Evolutionary conservation across 2,888 invertebrate genomes (phyloP).

Genomic region (Tipula unca): DNA sequence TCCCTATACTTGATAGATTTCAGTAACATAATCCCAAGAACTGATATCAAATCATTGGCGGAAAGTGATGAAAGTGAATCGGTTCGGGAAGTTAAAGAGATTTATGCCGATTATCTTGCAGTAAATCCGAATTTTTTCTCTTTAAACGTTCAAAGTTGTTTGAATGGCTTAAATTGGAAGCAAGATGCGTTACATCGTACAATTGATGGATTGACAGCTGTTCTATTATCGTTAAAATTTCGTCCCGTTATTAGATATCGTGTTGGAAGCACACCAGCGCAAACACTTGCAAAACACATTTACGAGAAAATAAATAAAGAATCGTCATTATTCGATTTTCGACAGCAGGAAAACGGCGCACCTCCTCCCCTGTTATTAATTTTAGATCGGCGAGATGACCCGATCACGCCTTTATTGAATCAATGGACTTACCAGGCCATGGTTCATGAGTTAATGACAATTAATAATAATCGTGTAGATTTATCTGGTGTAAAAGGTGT

Average conservation of each 20-base stretch:
- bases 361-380: constrained; percentile 77
- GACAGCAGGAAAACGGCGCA: constrained; percentile 51
- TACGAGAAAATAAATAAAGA: constrained; percentile 81
- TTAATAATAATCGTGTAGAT: constrained; percentile 89
- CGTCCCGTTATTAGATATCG: constrained; percentile 85
- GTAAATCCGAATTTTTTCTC: constrained; percentile 89
- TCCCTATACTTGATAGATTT: constrained; percentile 76
- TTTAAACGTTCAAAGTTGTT: constrained; percentile 61
- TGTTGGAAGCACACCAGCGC: constrained; percentile 75
- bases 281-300: constrained; percentile 75
- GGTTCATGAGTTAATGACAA: constrained; percentile 94
- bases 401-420: constrained; percentile 90
- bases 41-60: constrained; percentile 90
- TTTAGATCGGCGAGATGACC: constrained; percentile 88
- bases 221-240: constrained; percentile 83
- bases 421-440: constrained; percentile 99
- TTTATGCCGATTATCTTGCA: constrained; percentile 92
- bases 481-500: constrained; percentile 76
- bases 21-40: constrained; percentile 94
- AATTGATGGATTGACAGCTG: constrained; percentile 74
- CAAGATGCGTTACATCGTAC: constrained; percentile 67
- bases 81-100: constrained; percentile 92
- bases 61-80: constrained; percentile 98
- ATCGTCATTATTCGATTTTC: constrained; percentile 77
- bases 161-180: constrained; percentile 68